Conservation (phyloP, 2,888 invertebrate genomes). For the Orthosia incerta region DNA sequence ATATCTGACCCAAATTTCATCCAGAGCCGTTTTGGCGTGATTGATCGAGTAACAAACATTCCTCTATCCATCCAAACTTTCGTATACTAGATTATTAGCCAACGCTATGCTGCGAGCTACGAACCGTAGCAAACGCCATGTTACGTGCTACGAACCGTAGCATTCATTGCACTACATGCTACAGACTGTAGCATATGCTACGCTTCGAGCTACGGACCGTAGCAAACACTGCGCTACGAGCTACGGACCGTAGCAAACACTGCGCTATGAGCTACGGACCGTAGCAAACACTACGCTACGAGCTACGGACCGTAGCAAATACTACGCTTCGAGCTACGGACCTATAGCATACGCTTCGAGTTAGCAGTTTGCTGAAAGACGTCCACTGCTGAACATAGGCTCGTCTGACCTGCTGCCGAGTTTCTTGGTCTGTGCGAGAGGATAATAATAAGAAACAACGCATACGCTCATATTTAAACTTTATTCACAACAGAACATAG, state of each 20-base stretch:
- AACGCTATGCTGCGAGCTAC: neutral
- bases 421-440: neutral
- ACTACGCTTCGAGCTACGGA: neutral
- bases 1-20: too few species aligned
- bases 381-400: too few species aligned
- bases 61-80: too few species aligned
- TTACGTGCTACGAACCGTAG: neutral
- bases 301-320: neutral
- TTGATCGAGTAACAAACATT: too few species aligned
- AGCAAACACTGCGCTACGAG: neutral
- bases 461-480: constrained; percentile 76
- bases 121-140: neutral
- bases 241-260: neutral
- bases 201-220: neutral
- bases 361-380: too few species aligned
- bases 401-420: too few species aligned
- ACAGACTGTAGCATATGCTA: neutral
- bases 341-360: neutral
- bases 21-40: too few species aligned
- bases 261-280: neutral
- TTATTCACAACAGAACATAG: constrained; percentile 86
- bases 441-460: constrained; percentile 54
- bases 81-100: neutral
- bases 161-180: neutral
- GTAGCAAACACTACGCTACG: neutral